Evolutionary conservation across 2,888 invertebrate species (phyloP), one percentile per base, ranked within the genome.

Genomic region (Sinodicranocentrus sp.): DNA sequence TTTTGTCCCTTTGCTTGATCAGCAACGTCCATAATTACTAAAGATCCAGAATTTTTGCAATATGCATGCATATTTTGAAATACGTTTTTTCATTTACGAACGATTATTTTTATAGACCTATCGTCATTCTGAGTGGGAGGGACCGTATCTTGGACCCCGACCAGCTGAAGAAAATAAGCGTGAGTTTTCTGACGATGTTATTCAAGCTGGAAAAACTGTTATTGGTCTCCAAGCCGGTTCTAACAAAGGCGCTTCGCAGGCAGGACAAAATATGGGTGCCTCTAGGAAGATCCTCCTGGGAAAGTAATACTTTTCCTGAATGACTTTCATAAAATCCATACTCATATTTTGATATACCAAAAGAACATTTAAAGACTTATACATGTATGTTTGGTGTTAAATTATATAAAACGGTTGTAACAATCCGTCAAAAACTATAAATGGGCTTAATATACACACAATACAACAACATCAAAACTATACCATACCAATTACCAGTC

Each of bases 221-320:
- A 95, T 98, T 89, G 97, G 98, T 89, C 95, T 98, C 71, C 98
- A 98, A 91, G 97, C 97, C 89, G 98, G 98, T 83, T 95, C 94
- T 91, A 98, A 98, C 94, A 97, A 98, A 92, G 98, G 98, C 57
- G 98, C 98, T 89, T 95, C 95, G 84, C 98, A 98, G 91, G 94
- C 97, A 28, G 98, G 98, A 28, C 94, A 94, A 91, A 98, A 95
- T 91, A 93, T 97, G 83, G 98, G 98, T 86, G 96, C 96, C 88
- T 94, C 95, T 89, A 95, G 97, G 90, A 96, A 97, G 91, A 97
- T 97, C 92, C 93, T 97, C 90, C 93, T 97, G 90, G 96, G 96
- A 93, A 97, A 97, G 94, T 97, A 94, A 90, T 89, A 48, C 17
- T 65, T n/a, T n/a, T n/a, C n/a, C n/a, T n/a, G n/a, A n/a, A n/a